These are phyloP conservation scores for Drosophila infuscata DNA, from an alignment of 2,888 invertebrate genomes.

Conservation along the genomic window DNA sequence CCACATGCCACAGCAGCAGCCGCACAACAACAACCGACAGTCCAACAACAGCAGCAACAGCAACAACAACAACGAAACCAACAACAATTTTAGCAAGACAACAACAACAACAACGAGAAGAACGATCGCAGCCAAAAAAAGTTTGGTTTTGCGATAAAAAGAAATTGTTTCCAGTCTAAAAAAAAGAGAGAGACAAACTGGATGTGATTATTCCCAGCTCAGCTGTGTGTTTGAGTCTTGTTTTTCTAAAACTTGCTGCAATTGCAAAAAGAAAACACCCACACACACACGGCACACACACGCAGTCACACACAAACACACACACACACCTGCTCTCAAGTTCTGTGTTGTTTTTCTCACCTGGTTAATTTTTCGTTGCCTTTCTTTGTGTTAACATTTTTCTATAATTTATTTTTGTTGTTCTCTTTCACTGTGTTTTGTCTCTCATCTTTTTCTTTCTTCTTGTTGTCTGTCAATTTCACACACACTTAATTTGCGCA, in stretches of 20 bases:
- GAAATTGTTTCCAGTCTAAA: constrained; percentile 81
- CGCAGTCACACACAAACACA: constrained; percentile 1
- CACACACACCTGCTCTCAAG: constrained; percentile 12
- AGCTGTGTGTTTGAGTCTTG: constrained; percentile 30
- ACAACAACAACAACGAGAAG: constrained; percentile 40
- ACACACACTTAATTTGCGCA: constrained; percentile 73
- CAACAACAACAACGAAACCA: constrained; percentile 33
- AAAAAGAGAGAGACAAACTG: constrained; percentile 6
- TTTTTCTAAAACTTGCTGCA: constrained; percentile 33
- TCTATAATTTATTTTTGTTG: constrained; percentile 18
- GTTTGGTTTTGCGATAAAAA: constrained; percentile 84
- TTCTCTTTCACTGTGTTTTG: constrained; percentile 27
- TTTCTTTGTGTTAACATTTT: constrained; percentile 52
- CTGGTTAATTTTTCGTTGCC: constrained; percentile 48
- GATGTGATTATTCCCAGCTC: constrained; percentile 20
- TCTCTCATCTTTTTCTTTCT: constrained; percentile 40
- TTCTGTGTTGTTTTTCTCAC: constrained; percentile 48
- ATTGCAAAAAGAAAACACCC: constrained; percentile 33
- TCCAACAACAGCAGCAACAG: constrained; percentile 30
- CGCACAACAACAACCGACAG: constrained; percentile 39
- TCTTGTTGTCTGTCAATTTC: constrained; percentile 48
- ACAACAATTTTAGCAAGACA: constrained; percentile 38
- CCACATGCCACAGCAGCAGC: constrained; percentile 45
- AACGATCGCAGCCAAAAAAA: constrained; percentile 75
- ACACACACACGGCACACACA: constrained; percentile 9